Evolutionary conservation across 2,888 invertebrate genomes (phyloP).

Genomic region (Drosophila putrida): DNA sequence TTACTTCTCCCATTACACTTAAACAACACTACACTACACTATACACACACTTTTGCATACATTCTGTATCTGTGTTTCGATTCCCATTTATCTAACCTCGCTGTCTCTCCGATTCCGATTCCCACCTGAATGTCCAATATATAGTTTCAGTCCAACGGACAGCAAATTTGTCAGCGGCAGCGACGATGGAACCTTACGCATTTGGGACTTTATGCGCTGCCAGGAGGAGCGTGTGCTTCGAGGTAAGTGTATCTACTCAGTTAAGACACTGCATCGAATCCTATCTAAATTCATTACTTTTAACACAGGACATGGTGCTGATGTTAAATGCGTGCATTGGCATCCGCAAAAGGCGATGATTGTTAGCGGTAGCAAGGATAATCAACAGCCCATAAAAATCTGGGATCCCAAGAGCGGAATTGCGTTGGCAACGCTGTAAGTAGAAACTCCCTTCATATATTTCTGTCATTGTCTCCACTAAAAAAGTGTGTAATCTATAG

Average conservation of each 20-base stretch:
- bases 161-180: conserved; percentile 99
- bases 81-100: conserved; percentile 56
- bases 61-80: conserved; percentile 49
- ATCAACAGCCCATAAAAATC: conserved; percentile 99
- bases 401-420: conserved; percentile 99
- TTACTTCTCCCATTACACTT: background rate
- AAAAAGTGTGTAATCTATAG: conserved; percentile 84
- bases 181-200: conserved; percentile 98
- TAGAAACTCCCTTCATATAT: conserved; percentile 45
- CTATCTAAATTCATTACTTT: conserved; percentile 9
- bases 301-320: conserved; percentile 94
- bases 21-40: background rate
- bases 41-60: conserved; percentile 15
- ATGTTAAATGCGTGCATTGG: conserved; percentile 99
- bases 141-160: conserved; percentile 99
- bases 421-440: conserved; percentile 96
- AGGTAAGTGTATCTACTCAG: conserved; percentile 86
- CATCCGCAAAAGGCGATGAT: conserved; percentile 99
- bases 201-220: conserved; percentile 99
- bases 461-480: background rate
- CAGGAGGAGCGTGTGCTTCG: conserved; percentile 97
- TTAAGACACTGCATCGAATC: background rate
- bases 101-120: conserved; percentile 18
- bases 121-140: conserved; percentile 11
- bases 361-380: conserved; percentile 99